Percentiles rank a stretch among this genome's conserved stretches.
Conservation (phyloP, 2,888 invertebrate species). For the Hemistola chrysoprasaria region DNA sequence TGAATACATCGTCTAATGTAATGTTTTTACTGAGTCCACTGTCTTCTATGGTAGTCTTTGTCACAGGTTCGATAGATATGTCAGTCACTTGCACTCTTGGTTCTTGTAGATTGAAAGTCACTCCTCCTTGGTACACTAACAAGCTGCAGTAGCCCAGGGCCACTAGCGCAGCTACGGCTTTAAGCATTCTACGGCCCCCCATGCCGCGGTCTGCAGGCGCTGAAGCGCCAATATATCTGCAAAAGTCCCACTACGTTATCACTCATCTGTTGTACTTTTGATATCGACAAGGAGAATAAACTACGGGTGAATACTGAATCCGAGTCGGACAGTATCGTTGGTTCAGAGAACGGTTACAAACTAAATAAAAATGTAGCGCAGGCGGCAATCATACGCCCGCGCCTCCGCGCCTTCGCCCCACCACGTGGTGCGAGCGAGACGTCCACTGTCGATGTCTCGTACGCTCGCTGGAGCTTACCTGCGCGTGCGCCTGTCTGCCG, state of each 20-base stretch:
- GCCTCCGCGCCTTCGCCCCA: conserved; percentile 60
- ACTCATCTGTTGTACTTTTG: conserved; percentile 75
- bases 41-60: conserved; percentile 63
- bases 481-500: conserved; percentile 72
- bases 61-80: conserved; percentile 77
- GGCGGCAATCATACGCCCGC: conserved; percentile 72
- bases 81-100: conserved; percentile 69
- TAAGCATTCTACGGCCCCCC: conserved; percentile 73
- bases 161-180: conserved; percentile 75
- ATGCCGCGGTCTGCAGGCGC: conserved; percentile 69
- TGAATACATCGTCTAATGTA: conserved; percentile 93
- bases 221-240: conserved; percentile 59
- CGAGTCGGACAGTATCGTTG: conserved; percentile 41
- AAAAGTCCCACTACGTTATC: conserved; percentile 58
- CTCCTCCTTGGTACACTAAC: conserved; percentile 83
- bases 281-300: conserved; percentile 64
- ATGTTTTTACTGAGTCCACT: conserved; percentile 80
- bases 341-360: conserved; percentile 72
- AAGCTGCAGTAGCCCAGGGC: conserved; percentile 83
- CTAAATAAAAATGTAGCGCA: conserved; percentile 82
- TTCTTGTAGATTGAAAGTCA: conserved; percentile 75
- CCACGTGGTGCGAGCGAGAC: conserved; percentile 68
- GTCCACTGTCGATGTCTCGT: conserved; percentile 32
- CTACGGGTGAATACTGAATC: conserved; percentile 37
- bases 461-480: conserved; percentile 62